phyloP scores from a whole-genome alignment of 2,888 invertebrate species.

The Drosophila kanekoi region DNA sequence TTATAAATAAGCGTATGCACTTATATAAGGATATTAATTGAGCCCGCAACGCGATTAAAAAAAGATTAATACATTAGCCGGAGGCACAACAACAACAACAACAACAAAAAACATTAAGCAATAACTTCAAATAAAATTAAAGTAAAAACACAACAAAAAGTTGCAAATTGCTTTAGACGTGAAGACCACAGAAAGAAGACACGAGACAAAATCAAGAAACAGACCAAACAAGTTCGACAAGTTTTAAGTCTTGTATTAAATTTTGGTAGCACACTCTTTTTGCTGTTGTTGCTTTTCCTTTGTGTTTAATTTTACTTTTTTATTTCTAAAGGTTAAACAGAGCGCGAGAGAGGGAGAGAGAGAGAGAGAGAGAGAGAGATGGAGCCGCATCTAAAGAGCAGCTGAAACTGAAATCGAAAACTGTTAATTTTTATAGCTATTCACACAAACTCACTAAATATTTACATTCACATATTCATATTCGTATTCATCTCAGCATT shows the following conservation, averaged over 20 bases:
- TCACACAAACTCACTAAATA: conserved; percentile 71
- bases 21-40: conserved; percentile 51
- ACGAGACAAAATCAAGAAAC: conserved; percentile 11
- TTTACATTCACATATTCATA: conserved; percentile 50
- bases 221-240: conserved; percentile 72
- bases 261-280: conserved; percentile 30
- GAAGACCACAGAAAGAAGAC: conserved; percentile 6
- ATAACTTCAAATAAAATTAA: conserved; percentile 15
- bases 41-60: conserved; percentile 57
- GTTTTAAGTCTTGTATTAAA: conserved; percentile 59
- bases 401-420: conserved; percentile 61
- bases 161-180: conserved; percentile 64
- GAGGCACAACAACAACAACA: neutral
- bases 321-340: conserved; percentile 67
- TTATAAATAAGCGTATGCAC: neutral
- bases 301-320: conserved; percentile 36
- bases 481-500: conserved; percentile 27
- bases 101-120: conserved; percentile 1
- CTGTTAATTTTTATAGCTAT: conserved; percentile 67
- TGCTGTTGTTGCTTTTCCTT: conserved; percentile 21
- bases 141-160: conserved; percentile 45
- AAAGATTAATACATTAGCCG: conserved; percentile 45
- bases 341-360: conserved; percentile 13
- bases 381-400: conserved; percentile 12
- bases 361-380: conserved; percentile 19